These are phyloP conservation scores for Tachysurus fulvidraco DNA, from an alignment of 2,113 vertebrate genomes.

Conservation along the genomic window DNA sequence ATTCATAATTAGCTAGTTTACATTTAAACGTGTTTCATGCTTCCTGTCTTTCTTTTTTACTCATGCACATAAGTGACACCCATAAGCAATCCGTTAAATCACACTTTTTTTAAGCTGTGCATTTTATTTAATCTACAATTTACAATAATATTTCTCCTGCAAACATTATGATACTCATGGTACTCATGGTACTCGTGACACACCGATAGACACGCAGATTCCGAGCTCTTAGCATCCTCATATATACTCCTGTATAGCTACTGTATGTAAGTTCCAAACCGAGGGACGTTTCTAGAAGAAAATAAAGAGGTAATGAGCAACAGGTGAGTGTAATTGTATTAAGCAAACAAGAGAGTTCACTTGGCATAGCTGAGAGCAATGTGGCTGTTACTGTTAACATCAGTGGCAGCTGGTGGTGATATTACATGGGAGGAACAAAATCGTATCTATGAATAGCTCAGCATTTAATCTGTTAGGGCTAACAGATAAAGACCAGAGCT, in stretches of 20 bases:
- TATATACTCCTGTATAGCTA: not conserved
- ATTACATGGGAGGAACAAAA: not conserved
- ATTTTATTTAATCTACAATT: not conserved
- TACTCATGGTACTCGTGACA: too few relatives aligned
- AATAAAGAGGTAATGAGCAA: not conserved
- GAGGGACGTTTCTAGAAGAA: not conserved
- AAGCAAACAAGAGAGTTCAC: not conserved
- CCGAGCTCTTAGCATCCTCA: not conserved
- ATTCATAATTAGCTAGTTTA: not conserved
- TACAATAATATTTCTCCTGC: not conserved
- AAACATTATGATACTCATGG: not conserved
- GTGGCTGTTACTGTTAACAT: not conserved
- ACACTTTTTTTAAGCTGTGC: not conserved
- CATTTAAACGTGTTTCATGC: not conserved
- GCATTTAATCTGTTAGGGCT: not conserved
- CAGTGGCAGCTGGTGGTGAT: not conserved
- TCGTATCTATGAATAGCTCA: not conserved
- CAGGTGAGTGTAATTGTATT: not conserved
- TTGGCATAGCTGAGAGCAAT: not conserved
- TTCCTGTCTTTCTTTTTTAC: not conserved
- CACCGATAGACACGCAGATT: not conserved
- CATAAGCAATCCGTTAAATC: not conserved
- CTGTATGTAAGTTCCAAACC: not conserved
- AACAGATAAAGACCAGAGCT: not conserved
- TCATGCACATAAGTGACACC: not conserved